phyloP scores from a whole-genome alignment of 1,140 invertebrate species.

The Tigriopus japonicus region DNA sequence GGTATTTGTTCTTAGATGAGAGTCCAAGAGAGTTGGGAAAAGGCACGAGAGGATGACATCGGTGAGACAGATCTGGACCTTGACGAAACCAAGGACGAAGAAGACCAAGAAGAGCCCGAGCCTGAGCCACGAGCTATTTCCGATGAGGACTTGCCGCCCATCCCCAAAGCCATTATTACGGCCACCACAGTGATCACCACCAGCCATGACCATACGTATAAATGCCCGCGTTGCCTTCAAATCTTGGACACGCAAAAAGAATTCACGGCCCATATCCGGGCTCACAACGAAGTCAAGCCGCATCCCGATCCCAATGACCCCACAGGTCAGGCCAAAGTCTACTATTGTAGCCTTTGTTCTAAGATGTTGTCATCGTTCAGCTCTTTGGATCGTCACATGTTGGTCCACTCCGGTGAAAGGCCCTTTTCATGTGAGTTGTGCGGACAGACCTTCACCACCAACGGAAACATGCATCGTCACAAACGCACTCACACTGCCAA shows the following conservation, averaged over 20 bases:
- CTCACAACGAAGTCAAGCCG: slow-evolving; percentile 35
- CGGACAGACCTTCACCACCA: slow-evolving; percentile 61
- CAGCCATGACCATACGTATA: slow-evolving; percentile 27
- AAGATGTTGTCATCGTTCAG: slow-evolving; percentile 48
- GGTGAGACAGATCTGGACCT: too few species aligned
- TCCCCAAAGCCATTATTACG: too few species aligned
- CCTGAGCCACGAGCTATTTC: too few species aligned
- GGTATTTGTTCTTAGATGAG: too few species aligned
- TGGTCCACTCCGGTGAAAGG: slow-evolving; percentile 17
- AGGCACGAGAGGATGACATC: too few species aligned
- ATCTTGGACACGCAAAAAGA: slow-evolving; percentile 38
- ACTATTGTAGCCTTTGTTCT: slow-evolving; percentile 31
- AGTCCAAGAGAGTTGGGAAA: too few species aligned
- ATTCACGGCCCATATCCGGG: slow-evolving; percentile 46
- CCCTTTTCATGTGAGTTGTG: slow-evolving; percentile 45
- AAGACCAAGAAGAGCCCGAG: too few species aligned
- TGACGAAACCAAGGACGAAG: too few species aligned
- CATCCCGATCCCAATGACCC: slow-evolving; percentile 16
- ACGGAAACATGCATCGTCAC: slow-evolving; percentile 71
- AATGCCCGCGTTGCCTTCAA: slow-evolving; percentile 41
- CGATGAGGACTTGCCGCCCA: too few species aligned
- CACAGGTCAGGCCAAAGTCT: slow-evolving; percentile 20
- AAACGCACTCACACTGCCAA: slow-evolving; percentile 37
- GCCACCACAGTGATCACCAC: background rate
- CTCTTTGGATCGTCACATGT: slow-evolving; percentile 27